Base-by-base conservation (phyloP, 2,888 invertebrate genomes). In the Tenthredo livida region DNA sequence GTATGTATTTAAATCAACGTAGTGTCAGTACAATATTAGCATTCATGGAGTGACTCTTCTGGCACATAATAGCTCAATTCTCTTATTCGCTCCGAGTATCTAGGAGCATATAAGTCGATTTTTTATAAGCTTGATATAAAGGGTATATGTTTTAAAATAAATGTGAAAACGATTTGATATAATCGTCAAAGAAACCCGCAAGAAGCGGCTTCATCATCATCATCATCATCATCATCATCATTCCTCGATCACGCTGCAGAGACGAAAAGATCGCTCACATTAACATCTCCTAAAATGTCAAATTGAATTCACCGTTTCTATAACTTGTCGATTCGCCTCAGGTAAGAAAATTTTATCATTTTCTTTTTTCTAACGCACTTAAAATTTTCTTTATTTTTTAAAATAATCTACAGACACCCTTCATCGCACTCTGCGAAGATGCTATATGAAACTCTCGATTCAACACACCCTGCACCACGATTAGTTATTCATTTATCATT, bases 1-100 rank as follows among this genome's bases (percentile, higher is more conserved):
- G 47, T 83, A 70, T 21, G 37, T 33, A 80, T 67, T 29, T 29
- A 83, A 83, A 67, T 67, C 47, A 70, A 47, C 67, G 83, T 83
- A 50, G 83, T 83, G 83, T 83, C 83, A 47, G 67, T 67, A 70
- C 29, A 58, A 82, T 82, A 82, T 83, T 83, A 83, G 83, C 83
- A 83, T 83, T 83, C 83, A 83, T 83, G 70, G 43, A 83, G 83
- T 70, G 43, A 83, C 83, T 83, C 47, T 67, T 40, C 73, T 83
- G 67, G 58, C 61, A 87, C 86, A 37, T 37, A 88, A 88, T 88
- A 87, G 88, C 87, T 87, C 87, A 88, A 88, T 88, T 87, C 86
- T 84, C 85, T 85, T 80, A 83, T 84, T 37, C 47, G 78, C 84
- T 84, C 85, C 85, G 84, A 86, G 84, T 84, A 82, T 85, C 85